phyloP scores from a whole-genome alignment of 2,797 vertebrate genomes.

The Girardinus metallicus region DNA sequence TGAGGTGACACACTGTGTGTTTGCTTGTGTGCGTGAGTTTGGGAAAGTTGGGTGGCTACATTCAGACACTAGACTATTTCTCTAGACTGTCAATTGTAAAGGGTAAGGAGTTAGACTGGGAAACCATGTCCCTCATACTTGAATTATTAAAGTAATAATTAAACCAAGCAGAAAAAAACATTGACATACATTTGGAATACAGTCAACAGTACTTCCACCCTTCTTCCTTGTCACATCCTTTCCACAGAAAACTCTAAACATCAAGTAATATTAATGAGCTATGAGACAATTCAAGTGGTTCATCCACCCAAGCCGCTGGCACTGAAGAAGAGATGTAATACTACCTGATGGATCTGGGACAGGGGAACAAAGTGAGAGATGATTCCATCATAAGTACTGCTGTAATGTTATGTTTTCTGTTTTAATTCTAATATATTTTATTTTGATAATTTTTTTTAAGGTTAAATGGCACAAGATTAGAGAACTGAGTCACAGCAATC shows the following conservation, averaged over 20 bases:
- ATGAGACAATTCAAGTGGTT: neutral
- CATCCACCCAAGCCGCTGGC: neutral
- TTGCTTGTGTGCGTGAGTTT: neutral
- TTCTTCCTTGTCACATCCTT: neutral
- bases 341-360: constrained; percentile 3
- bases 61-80: neutral
- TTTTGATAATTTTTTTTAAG: neutral
- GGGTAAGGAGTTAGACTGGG: neutral
- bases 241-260: neutral
- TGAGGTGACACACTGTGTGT: neutral
- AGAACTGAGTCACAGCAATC: neutral
- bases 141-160: neutral
- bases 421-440: neutral
- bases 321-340: neutral
- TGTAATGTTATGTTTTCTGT: neutral
- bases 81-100: neutral
- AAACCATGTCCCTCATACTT: neutral
- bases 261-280: constrained; percentile 1
- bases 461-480: neutral
- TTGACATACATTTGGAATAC: neutral
- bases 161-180: neutral
- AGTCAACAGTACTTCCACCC: neutral
- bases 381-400: neutral
- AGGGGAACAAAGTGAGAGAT: neutral
- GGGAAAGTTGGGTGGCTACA: neutral